Percentiles rank a stretch among this genome's conserved stretches.
These are phyloP conservation scores for Coilia nasus DNA, from an alignment of 2,797 vertebrate species.

Conservation along the genomic window DNA sequence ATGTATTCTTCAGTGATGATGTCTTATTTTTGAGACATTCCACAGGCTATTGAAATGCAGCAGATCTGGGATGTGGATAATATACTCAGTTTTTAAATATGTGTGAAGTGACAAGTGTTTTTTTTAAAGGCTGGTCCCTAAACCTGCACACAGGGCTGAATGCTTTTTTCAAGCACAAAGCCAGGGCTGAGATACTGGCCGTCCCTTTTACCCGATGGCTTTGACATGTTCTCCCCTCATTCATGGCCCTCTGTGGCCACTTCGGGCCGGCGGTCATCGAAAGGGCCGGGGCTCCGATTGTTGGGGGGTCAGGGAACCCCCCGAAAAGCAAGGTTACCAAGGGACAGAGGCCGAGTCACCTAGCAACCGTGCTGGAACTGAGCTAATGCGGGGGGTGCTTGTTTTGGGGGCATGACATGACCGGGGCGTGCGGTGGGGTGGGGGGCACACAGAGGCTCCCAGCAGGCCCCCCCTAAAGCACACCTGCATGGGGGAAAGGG, in stretches of 20 bases:
- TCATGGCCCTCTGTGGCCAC: slow-evolving; percentile 26
- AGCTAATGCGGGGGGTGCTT: slow-evolving; percentile 43
- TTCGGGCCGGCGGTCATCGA: slow-evolving; percentile 35
- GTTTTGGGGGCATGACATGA: slow-evolving; percentile 53
- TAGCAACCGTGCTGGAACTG: slow-evolving; percentile 55
- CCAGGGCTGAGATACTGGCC: neutral
- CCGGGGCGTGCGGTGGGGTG: neutral
- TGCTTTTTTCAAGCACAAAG: slow-evolving; percentile 4
- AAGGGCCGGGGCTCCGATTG: slow-evolving; percentile 39
- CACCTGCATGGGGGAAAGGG: slow-evolving; percentile 53
- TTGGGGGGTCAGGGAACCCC: slow-evolving; percentile 14
- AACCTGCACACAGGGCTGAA: neutral
- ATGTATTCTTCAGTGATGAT: neutral
- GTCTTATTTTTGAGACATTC: slow-evolving; percentile 18
- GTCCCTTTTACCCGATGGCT: neutral
- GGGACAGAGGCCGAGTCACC: slow-evolving; percentile 48
- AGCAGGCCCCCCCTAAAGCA: slow-evolving; percentile 40
- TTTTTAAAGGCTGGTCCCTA: neutral
- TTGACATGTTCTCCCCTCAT: neutral
- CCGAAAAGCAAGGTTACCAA: slow-evolving; percentile 32
- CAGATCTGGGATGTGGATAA: neutral
- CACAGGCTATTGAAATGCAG: neutral
- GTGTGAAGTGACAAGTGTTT: slow-evolving; percentile 7
- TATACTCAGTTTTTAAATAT: neutral
- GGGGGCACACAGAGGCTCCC: slow-evolving; percentile 34